Conservation (phyloP, 2,888 invertebrate species). For the Orchesellides sinensis region DNA sequence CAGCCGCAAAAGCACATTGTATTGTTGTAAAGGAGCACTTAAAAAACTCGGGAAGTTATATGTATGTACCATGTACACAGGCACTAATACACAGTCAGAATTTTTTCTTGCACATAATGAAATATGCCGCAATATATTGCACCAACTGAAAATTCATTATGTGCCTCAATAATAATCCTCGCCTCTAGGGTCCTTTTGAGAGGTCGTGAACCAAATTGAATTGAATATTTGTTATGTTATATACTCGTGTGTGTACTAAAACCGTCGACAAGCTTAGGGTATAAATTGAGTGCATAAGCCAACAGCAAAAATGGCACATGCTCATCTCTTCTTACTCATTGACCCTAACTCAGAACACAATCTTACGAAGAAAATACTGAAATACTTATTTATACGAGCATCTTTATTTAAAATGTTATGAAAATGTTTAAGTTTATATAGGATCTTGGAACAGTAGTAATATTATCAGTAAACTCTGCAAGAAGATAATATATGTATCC, state of each 20-base stretch:
- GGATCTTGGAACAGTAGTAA: too few relatives aligned
- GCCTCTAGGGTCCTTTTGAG: conserved; percentile 51
- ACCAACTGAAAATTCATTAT: conserved; percentile 55
- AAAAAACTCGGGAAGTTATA: not conserved
- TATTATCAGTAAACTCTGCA: too few relatives aligned
- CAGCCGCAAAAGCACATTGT: conserved; percentile 16
- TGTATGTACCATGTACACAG: not conserved
- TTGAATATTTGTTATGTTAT: conserved; percentile 45
- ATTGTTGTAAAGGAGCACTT: conserved; percentile 49
- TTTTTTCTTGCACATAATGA: not conserved
- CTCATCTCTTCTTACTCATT: conserved; percentile 36
- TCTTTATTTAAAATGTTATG: too few relatives aligned
- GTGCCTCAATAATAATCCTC: conserved; percentile 50
- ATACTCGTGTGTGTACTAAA: too few relatives aligned
- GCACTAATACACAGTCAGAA: not conserved
- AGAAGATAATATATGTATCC: too few relatives aligned
- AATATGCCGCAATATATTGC: conserved; percentile 28
- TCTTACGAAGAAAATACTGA: too few relatives aligned
- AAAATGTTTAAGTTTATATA: too few relatives aligned
- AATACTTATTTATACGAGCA: too few relatives aligned
- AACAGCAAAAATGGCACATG: conserved; percentile 38
- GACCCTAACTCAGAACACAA: too few relatives aligned
- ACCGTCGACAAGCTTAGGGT: too few relatives aligned
- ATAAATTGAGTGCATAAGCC: conserved; percentile 13
- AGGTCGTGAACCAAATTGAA: conserved; percentile 39